Evolutionary conservation across 2,113 vertebrate species (phyloP).

Genomic region (Elephantulus edwardii): DNA sequence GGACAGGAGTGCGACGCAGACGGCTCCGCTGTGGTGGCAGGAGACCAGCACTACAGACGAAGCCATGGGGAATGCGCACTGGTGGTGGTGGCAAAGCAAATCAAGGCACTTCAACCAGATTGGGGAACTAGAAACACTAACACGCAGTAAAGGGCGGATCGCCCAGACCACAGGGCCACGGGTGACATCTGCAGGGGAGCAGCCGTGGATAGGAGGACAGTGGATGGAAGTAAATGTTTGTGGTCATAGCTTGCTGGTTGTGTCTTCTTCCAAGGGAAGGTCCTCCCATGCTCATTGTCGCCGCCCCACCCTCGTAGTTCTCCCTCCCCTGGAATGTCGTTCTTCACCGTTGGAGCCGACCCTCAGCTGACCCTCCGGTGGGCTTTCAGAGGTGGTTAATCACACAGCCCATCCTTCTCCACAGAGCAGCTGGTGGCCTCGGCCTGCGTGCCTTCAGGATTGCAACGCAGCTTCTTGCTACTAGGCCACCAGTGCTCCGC

Average conservation of each 20-base stretch:
- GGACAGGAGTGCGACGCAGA: background rate
- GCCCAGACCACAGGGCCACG: background rate
- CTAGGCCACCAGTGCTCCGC: too few relatives aligned
- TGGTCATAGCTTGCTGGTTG: background rate
- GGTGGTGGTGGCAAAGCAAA: background rate
- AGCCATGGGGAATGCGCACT: background rate
- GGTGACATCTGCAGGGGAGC: background rate
- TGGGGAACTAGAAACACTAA: background rate
- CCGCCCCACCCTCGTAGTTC: too few relatives aligned
- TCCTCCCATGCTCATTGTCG: too few relatives aligned
- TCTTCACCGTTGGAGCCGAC: too few relatives aligned
- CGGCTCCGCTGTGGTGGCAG: background rate
- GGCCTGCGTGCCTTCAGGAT: too few relatives aligned
- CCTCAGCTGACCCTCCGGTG: too few relatives aligned
- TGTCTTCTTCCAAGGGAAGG: background rate
- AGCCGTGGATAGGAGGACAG: fast-evolving
- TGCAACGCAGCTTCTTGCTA: too few relatives aligned
- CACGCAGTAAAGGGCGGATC: too few relatives aligned
- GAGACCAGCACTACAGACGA: background rate
- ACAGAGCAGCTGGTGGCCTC: too few relatives aligned
- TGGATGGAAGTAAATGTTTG: background rate
- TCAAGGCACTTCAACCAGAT: background rate
- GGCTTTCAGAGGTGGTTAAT: too few relatives aligned
- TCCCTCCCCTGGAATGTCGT: too few relatives aligned
- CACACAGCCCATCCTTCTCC: too few relatives aligned